Evolutionary conservation across 92 coral and sea anemone species (phyloP), one percentile per base, ranked within the genome.

Genomic region (Bergia sp.): DNA sequence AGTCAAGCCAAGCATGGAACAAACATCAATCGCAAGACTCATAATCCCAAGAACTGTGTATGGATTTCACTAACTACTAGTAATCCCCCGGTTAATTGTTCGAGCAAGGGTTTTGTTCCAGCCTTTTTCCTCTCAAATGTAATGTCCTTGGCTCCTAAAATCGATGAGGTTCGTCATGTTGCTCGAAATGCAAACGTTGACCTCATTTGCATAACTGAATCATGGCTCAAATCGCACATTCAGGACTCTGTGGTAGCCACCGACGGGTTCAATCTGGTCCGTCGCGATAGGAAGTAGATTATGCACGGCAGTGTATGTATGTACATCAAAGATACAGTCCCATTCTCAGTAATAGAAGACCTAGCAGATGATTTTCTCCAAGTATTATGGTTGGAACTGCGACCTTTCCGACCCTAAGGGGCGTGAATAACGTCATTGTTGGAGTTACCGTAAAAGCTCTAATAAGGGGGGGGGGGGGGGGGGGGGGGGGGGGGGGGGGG

Each of bases 311-410:
- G 79, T 1, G 49, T 75, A 38, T 75, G 77, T 75, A 37, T 42
- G 77, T 73, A 73, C 77, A 73, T 76, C 16, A 76, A 76, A 76
- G 50, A 76, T 76, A 76, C 80, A 75, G 41, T 75, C 21, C 79
- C 45, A 7, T 40, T 75, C n/a, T 75, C 79, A 50, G 41, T 75
- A 12, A 75, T 40, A n/a, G 79, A 75, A 75, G 79, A 76, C 42
- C 80, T 76, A 50, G 80, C 80, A 76, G 80, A 76, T 76, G 50
- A 76, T 76, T 76, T 76, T 50, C 55, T 76, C 80, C 49, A 76
- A 76, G 80, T 76, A 39, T 76, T 76, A 76, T 76, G 80, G 80
- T 50, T 76, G 0, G 80, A 76, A 39, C 39, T 76, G 39, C 80
- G 50, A 76, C 50, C 80, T 76, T 76, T 39, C 42, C 80, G 50